phyloP scores from a whole-genome alignment of 2,113 vertebrate genomes.

The Polyodon spathula region DNA sequence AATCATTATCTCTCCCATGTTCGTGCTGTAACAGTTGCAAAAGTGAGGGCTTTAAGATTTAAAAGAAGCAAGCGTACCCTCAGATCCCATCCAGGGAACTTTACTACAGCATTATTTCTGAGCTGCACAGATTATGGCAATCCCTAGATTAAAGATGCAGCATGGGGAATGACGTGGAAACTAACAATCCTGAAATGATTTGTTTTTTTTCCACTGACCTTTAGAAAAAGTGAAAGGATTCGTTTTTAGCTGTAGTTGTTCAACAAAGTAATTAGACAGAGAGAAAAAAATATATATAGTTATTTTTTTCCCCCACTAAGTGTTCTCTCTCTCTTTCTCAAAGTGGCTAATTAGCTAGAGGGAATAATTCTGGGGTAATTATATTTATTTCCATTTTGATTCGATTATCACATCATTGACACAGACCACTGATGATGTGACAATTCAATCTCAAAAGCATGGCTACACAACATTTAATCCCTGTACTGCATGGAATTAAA shows the following conservation, averaged over 20 bases:
- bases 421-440: neutral
- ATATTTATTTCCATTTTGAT: neutral
- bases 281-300: too few species aligned
- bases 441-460: neutral
- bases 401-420: neutral
- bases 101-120: constrained; percentile 1
- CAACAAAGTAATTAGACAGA: too few species aligned
- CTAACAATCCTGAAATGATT: too few species aligned
- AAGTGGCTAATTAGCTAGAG: neutral
- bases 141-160: too few species aligned
- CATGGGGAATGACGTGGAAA: too few species aligned
- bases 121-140: neutral
- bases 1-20: constrained; percentile 37
- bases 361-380: neutral
- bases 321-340: neutral
- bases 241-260: too few species aligned
- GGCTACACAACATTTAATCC: neutral
- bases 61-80: constrained; percentile 7
- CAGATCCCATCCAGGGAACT: constrained; percentile 6
- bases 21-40: constrained; percentile 24
- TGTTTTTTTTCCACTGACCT: too few species aligned
- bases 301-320: too few species aligned
- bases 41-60: constrained; percentile 2
- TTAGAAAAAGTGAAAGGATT: too few species aligned
- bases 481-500: neutral